phyloP scores from a whole-genome alignment of 1,140 invertebrate species.

The Drosophila kepulauana region DNA sequence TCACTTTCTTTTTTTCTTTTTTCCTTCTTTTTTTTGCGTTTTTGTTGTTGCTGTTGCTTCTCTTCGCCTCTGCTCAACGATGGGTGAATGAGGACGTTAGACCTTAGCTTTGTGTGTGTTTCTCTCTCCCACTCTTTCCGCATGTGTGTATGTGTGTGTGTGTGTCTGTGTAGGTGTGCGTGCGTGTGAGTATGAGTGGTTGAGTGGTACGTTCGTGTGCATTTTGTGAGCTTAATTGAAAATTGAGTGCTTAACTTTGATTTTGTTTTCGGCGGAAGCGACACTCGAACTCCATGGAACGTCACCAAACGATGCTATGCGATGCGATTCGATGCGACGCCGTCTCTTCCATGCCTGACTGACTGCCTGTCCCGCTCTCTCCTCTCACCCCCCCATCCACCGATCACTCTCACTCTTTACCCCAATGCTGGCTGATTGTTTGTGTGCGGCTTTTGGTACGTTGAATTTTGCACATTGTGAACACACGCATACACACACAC shows the following conservation, averaged over 20 bases:
- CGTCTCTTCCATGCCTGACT: slow-evolving; percentile 38
- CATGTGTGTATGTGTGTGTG: neutral
- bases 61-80: slow-evolving; percentile 18
- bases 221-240: slow-evolving; percentile 71
- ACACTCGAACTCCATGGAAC: slow-evolving; percentile 51
- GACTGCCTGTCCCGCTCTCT: neutral
- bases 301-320: slow-evolving; percentile 3
- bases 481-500: slow-evolving; percentile 5
- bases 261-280: slow-evolving; percentile 67
- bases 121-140: too few species aligned
- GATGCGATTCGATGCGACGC: slow-evolving; percentile 1
- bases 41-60: neutral
- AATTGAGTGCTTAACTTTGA: slow-evolving; percentile 73
- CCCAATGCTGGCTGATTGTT: slow-evolving; percentile 46
- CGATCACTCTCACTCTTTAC: too few species aligned
- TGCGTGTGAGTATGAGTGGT: slow-evolving; percentile 18
- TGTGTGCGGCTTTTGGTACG: slow-evolving; percentile 59
- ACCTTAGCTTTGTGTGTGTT: slow-evolving; percentile 36
- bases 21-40: slow-evolving; percentile 21
- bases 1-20: neutral
- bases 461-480: slow-evolving; percentile 55
- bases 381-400: too few species aligned
- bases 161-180: slow-evolving; percentile 7
- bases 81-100: slow-evolving; percentile 40
- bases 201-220: slow-evolving; percentile 56